Percentiles rank a stretch among this genome's conserved stretches.
Conservation (phyloP, 2,113 vertebrate genomes). For the Myiagra hebetior region DNA sequence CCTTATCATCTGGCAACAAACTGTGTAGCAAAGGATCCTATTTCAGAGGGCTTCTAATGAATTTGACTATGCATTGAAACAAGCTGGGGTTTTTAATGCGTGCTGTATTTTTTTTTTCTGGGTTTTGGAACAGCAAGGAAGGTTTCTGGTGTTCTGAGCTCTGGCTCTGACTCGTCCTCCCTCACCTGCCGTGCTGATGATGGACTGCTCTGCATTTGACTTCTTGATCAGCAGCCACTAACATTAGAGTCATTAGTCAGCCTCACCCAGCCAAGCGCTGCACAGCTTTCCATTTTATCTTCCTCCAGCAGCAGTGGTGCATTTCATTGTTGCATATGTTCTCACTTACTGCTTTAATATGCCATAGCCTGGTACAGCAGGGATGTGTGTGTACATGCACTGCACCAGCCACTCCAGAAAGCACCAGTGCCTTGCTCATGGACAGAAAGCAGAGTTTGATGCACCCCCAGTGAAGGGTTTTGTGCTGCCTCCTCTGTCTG, state of each 20-base stretch:
- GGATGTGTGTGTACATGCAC: accelerated
- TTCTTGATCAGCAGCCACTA: constrained; percentile 48
- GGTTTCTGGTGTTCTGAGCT: background rate
- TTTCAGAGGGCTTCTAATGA: background rate
- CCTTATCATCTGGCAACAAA: constrained; percentile 36
- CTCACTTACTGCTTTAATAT: constrained; percentile 8
- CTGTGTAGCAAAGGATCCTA: background rate
- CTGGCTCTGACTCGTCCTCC: background rate
- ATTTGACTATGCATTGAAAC: background rate
- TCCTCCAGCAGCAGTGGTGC: constrained; percentile 18
- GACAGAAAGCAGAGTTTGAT: background rate
- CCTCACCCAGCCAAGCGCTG: background rate
- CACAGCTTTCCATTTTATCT: constrained; percentile 20
- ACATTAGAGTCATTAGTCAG: constrained; percentile 19
- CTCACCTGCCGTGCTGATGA: background rate
- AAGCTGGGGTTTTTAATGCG: background rate
- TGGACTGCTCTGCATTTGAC: constrained; percentile 2
- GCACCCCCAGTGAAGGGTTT: background rate
- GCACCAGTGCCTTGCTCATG: accelerated
- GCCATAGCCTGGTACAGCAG: background rate
- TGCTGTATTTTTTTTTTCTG: background rate
- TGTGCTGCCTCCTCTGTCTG: background rate
- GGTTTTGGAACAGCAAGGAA: background rate
- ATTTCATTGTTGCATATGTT: constrained; percentile 42
- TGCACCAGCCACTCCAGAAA: background rate